Base-by-base conservation (phyloP, 2,888 invertebrate genomes). In the Linnaemya vulpina region DNA sequence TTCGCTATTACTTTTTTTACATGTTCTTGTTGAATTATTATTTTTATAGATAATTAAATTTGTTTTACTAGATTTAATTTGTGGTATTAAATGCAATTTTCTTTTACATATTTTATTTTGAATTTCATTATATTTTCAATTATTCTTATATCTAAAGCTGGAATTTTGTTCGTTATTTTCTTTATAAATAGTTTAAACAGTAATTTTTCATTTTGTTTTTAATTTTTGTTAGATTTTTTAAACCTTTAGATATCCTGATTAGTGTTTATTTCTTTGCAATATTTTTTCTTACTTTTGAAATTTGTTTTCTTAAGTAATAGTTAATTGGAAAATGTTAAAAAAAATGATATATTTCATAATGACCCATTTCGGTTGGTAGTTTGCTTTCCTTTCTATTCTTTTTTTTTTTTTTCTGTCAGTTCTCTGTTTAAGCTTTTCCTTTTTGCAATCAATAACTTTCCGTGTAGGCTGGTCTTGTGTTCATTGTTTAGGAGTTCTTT, bases 61-160 rank as follows among this genome's bases (percentile, higher is more conserved):
- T 80, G 58, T 84, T 82, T 79, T 73, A 75, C 82, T 85, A 85
- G 78, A 79, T 82, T 85, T 82, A 85, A 79, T 85, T 87, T 88
- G 86, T 88, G 86, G 83, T 87, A 87, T 89, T 90, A 90, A 90
- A 90, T 90, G 90, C 90, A 90, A 89, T 89, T 90, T 88, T 90
- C 89, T 87, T 89, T 89, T 90, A 76, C 65, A 76, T 71, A 65
- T 68, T 75, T 79, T 80, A 38, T 58, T 70, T 74, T 63, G 74
- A 40, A 74, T 30, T 77, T 71, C 25, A 22, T 84, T 62, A 40
- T 60, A n/a, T 49, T 76, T 49, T 68, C 13, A 7, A 49, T 63
- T 63, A 22, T 63, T 71, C 43, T 80, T 82, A 63, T 30, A 63
- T n/a, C 17, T 78, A 78, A 82, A 60, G 74, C 70, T 78, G 75